Conservation (phyloP, 1,140 invertebrate genomes). For the Procambarus virginalis region DNA sequence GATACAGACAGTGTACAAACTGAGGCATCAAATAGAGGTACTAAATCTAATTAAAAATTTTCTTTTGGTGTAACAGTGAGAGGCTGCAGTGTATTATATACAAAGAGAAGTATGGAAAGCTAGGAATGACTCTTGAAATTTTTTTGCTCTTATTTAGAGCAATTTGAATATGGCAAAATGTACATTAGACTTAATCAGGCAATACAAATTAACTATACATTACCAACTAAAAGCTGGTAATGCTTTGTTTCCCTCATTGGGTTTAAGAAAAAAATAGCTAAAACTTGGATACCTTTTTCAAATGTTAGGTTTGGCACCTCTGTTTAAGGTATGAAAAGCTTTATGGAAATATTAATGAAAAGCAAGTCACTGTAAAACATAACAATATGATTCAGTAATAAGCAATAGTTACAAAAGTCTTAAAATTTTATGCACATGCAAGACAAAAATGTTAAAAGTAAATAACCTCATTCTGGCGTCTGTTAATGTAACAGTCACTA, state of each 20-base stretch:
- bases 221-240: no score
- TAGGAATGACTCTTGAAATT: no score
- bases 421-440: neutral
- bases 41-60: neutral
- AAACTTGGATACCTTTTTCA: neutral
- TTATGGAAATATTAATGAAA: neutral
- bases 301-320: neutral
- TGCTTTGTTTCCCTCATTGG: no score
- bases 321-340: neutral
- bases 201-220: no score
- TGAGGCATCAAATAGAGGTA: neutral
- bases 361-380: neutral
- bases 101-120: no score
- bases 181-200: no score
- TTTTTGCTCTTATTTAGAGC: no score
- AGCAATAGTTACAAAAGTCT: neutral
- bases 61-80: neutral
- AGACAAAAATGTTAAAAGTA: neutral
- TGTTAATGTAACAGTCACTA: neutral
- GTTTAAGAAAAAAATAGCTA: no score
- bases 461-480: neutral
- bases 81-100: neutral
- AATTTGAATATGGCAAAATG: no score
- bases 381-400: neutral
- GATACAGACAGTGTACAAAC: neutral